phyloP scores from a whole-genome alignment of 1,140 invertebrate genomes.

The fruit fly (Drosophila melanogaster) region Release_6_plus_ISO1_MT NT_033779.5:3440501-3441000 shows the following conservation, averaged over 20 bases:
- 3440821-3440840: constrained; percentile 6
- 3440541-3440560: constrained; percentile 5
- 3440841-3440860: constrained; percentile 60
- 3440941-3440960: constrained; percentile 38
- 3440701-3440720: constrained; percentile 57
- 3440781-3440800: constrained; percentile 81
- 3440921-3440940: constrained; percentile 38
- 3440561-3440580: constrained; percentile 58
- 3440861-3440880: neutral
- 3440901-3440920: constrained; percentile 34
- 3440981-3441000: constrained; percentile 49
- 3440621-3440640: constrained; percentile 31
- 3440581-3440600: constrained; percentile 52
- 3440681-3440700: neutral
- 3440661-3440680: neutral
- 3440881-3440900: constrained; percentile 20
- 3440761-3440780: constrained; percentile 75
- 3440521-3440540: neutral
- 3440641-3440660: neutral
- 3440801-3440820: constrained; percentile 17
- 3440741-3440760: constrained; percentile 69
- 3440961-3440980: constrained; percentile 58
- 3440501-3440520: neutral
- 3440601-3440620: constrained; percentile 69
- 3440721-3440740: constrained; percentile 52